Percentiles rank a stretch among this genome's conserved stretches.
phyloP scores from a whole-genome alignment of 2,888 invertebrate species.

The Aspidiotus rigidus region DNA sequence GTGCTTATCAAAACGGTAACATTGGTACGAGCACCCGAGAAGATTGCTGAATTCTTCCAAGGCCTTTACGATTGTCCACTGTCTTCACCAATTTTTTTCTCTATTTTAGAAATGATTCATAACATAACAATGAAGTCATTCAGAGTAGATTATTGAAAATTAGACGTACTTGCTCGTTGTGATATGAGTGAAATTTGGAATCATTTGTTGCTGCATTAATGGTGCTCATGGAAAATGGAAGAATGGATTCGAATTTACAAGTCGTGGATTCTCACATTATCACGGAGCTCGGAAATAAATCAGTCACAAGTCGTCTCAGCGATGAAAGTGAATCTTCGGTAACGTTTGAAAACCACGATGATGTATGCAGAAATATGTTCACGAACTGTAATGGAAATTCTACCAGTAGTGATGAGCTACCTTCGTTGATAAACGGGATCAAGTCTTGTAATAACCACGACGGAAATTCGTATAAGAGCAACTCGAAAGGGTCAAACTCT shows the following conservation, averaged over 20 bases:
- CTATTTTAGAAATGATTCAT: too few relatives aligned
- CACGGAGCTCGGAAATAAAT: constrained; percentile 8
- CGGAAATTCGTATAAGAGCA: constrained; percentile 1
- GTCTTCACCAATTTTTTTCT: too few relatives aligned
- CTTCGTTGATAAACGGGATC: background rate
- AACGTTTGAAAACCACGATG: background rate
- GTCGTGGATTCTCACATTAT: constrained; percentile 16
- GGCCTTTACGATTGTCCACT: too few relatives aligned
- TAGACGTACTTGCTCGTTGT: too few relatives aligned
- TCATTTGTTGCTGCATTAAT: background rate
- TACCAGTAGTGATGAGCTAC: background rate
- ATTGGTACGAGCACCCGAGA: too few relatives aligned
- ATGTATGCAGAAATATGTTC: background rate
- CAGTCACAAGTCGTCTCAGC: constrained; percentile 11
- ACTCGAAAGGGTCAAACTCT: constrained; percentile 16
- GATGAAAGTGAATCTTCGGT: background rate
- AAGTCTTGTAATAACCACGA: constrained; percentile 1
- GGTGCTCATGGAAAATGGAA: constrained; percentile 32
- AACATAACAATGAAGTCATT: too few relatives aligned
- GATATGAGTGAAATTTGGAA: background rate
- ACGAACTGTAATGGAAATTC: constrained; percentile 6
- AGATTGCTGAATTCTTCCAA: too few relatives aligned
- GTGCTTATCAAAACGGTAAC: too few relatives aligned
- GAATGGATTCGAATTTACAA: constrained; percentile 22
- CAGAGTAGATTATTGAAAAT: too few relatives aligned